A percentile compares a stretch with the other conserved stretches of the same genome.
phyloP scores from a whole-genome alignment of 2,888 invertebrate species.

The Drosophila lutescens region DNA sequence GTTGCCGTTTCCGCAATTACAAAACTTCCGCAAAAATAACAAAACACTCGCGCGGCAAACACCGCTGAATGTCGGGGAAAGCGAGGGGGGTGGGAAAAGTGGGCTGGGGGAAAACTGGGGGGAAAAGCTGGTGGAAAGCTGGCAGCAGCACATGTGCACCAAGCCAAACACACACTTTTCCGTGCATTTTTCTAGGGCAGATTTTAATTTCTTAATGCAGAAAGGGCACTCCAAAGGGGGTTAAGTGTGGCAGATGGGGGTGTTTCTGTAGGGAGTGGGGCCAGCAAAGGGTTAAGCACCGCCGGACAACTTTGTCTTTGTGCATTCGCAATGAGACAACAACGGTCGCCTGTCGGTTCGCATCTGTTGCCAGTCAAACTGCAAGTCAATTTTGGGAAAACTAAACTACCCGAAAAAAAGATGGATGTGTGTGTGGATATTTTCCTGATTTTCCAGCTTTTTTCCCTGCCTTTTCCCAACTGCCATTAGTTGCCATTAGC shows the following conservation, averaged over 20 bases:
- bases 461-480: not conserved
- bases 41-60: slow-evolving; percentile 63
- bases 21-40: slow-evolving; percentile 78
- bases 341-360: slow-evolving; percentile 8
- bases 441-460: not conserved
- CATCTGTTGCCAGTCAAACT: slow-evolving; percentile 23
- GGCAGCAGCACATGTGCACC: slow-evolving; percentile 71
- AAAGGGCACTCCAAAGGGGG: slow-evolving; percentile 61
- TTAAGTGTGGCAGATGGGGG: not conserved
- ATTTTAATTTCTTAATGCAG: slow-evolving; percentile 78
- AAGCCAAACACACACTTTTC: slow-evolving; percentile 20
- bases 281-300: slow-evolving; percentile 7
- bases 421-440: slow-evolving; percentile 15
- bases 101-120: not conserved
- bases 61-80: not conserved
- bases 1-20: slow-evolving; percentile 78
- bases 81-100: not conserved
- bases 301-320: slow-evolving; percentile 46
- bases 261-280: not conserved
- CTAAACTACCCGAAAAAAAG: not conserved
- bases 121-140: slow-evolving; percentile 24
- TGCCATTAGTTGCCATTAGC: slow-evolving; percentile 31
- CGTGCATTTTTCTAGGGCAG: slow-evolving; percentile 68
- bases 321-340: slow-evolving; percentile 54
- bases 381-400: slow-evolving; percentile 18